Evolutionary conservation across 2,113 vertebrate genomes (phyloP), one percentile per base, ranked within the genome.

Genomic region (Anarhynchus alexandrinus): DNA sequence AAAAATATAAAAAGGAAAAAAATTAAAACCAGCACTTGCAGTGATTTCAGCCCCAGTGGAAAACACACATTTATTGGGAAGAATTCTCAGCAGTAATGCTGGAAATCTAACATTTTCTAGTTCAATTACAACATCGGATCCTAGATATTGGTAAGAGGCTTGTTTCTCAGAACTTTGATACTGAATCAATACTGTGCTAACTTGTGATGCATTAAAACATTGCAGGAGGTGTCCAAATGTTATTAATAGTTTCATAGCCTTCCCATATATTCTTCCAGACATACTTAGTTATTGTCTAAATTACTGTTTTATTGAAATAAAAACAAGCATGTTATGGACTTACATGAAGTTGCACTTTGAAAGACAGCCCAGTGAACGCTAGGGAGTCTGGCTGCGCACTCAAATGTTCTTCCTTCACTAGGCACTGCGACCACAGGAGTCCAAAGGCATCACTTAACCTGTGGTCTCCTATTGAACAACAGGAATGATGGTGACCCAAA

Each of bases 71-170:
- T 98, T 98, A 98, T 98, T 98, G 97, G 96, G 98, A 98, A 98
- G 98, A 98, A 98, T 96, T 98, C 98, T 98, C 98, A 97, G 89
- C 96, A 98, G 98, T 92, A 98, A 95, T 96, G 95, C 91, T 96
- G 93, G 95, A 98, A 97, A 98, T 96, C 98, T 98, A 97, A 98
- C 97, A 96, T 97, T 98, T 98, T 98, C 97, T 97, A 94, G 97
- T 98, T 98, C 98, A 98, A 97, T 98, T 98, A 98, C 97, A 98
- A 96, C 93, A 95, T 94, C 58, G 45, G 93, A 95, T 97, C 94
- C 97, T 96, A 97, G 97, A 98, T 98, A 98, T 98, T 98, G 98
- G 97, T 98, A 97, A 98, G 98, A 97, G 97, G 96, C 97, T 97
- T 98, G 97, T 97, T 98, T 96, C 96, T 88, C 91, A 96, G 97